Base-by-base conservation (phyloP, 2,888 invertebrate genomes). In the Macroteleia sp. region DNA sequence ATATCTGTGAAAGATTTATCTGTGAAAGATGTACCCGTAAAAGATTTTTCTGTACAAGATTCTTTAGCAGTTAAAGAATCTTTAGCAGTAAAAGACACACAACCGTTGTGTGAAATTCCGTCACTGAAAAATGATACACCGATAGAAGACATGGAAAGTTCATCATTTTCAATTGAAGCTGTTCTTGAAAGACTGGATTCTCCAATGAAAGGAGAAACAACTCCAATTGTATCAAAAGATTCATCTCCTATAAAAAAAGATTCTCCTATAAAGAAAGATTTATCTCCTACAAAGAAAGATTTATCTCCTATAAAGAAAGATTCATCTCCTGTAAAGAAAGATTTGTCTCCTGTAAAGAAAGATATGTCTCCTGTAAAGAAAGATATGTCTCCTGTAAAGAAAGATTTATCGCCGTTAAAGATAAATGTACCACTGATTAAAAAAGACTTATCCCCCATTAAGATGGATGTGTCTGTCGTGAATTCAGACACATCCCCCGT, bases 221-320 rank as follows among this genome's bases (percentile, higher is more conserved):
- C n/a, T n/a, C n/a, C n/a, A n/a, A n/a, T n/a, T n/a, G n/a, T 25
- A 9, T 36, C 42, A 17, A 57, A 30, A 14, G 14, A 42, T 16
- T 14, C 0, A 8, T 44, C 57, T 9, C 44, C 57, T 1, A 6
- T n/a, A 25, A n/a, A n/a, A n/a, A n/a, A n/a, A n/a, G n/a, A n/a
- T n/a, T n/a, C n/a, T n/a, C n/a, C n/a, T n/a, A n/a, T 25, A 9
- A 52, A 57, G n/a, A 57, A 30, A 14, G 14, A 42, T 16, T 14
- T 0, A 8, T 44, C 57, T 9, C 44, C 57, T 1, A 6, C 12
- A 9, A 57, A 30, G 32, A 12, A 3, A 14, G 59, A 59, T 6
- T 34, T 17, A 17, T 34, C 59, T 17, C 22, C 57, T 14, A 12
- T n/a, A 4, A 56, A 41, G 10, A 39, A 22, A 19, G 19, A 19